Evolutionary conservation across 1,140 invertebrate species (phyloP).

Genomic region (Hetaerina americana): DNA sequence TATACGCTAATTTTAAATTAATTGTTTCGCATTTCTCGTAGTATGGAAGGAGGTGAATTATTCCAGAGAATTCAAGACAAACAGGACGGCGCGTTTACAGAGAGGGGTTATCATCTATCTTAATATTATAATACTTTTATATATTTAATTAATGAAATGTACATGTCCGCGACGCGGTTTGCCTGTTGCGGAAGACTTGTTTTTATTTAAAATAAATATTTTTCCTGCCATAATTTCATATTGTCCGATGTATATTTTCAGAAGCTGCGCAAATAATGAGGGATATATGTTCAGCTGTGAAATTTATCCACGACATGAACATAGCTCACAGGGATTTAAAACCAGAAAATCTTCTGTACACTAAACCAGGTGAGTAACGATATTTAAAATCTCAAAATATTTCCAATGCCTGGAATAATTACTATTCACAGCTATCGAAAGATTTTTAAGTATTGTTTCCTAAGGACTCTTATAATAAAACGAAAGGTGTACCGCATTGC

Average conservation of each 20-base stretch:
- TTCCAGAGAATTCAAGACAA: conserved; percentile 93
- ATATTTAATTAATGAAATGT: not conserved
- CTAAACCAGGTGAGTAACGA: conserved; percentile 36
- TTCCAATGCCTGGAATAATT: too few relatives aligned
- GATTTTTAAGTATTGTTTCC: too few relatives aligned
- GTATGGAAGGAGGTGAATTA: conserved; percentile 93
- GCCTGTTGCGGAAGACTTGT: not conserved
- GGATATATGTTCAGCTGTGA: conserved; percentile 92
- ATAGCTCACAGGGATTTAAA: conserved; percentile 97
- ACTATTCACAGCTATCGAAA: too few relatives aligned
- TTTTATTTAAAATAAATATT: not conserved
- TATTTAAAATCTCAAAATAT: too few relatives aligned
- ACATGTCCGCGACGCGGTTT: not conserved
- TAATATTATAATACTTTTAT: not conserved
- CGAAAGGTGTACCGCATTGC: too few relatives aligned
- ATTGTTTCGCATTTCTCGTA: conserved; percentile 34
- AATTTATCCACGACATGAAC: conserved; percentile 85
- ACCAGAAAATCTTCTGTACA: conserved; percentile 81
- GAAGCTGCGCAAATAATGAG: conserved; percentile 88
- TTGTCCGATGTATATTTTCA: conserved; percentile 26
- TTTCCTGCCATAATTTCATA: not conserved
- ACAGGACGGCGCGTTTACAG: conserved; percentile 85
- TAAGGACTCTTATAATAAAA: too few relatives aligned
- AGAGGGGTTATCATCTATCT: conserved; percentile 53
- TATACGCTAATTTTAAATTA: conserved; percentile 9